A percentile compares a stretch with the other conserved stretches of the same genome.
These are phyloP conservation scores for Hydrozoanthus gracilis DNA, from an alignment of 92 coral and sea anemone species.

Conservation along the genomic window DNA sequence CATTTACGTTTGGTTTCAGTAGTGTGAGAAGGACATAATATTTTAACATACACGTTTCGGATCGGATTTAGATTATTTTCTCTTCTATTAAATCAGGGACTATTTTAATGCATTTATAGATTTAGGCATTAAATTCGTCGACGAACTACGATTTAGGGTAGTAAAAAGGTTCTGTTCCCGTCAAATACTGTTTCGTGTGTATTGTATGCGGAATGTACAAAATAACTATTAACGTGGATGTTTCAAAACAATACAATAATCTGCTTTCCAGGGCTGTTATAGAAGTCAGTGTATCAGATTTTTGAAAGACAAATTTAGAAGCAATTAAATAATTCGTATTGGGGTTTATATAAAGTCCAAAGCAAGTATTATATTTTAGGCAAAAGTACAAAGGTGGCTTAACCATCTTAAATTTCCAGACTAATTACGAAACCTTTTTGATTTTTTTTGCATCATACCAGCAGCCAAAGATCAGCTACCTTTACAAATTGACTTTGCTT, in stretches of 20 bases:
- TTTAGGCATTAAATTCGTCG: too few relatives aligned
- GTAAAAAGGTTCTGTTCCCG: constrained; percentile 11
- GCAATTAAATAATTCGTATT: background rate
- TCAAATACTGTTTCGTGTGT: background rate
- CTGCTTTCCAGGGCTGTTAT: background rate
- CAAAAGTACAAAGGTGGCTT: too few relatives aligned
- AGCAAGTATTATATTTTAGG: too few relatives aligned
- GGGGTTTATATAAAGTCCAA: too few relatives aligned
- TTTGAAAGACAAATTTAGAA: background rate
- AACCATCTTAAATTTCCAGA: too few relatives aligned
- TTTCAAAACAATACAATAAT: background rate
- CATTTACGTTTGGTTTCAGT: background rate
- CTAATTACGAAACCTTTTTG: background rate
- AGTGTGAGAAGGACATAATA: background rate
- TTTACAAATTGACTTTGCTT: background rate
- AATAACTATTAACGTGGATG: background rate
- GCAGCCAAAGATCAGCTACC: background rate
- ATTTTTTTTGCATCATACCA: background rate
- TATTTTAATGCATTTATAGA: constrained; percentile 2
- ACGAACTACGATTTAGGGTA: constrained; percentile 8
- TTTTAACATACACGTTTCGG: background rate
- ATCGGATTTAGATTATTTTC: background rate
- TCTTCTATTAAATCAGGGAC: background rate
- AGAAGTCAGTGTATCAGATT: background rate
- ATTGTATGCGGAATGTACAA: background rate